Conservation (phyloP, 2,113 vertebrate species). For the Platichthys flesus region DNA sequence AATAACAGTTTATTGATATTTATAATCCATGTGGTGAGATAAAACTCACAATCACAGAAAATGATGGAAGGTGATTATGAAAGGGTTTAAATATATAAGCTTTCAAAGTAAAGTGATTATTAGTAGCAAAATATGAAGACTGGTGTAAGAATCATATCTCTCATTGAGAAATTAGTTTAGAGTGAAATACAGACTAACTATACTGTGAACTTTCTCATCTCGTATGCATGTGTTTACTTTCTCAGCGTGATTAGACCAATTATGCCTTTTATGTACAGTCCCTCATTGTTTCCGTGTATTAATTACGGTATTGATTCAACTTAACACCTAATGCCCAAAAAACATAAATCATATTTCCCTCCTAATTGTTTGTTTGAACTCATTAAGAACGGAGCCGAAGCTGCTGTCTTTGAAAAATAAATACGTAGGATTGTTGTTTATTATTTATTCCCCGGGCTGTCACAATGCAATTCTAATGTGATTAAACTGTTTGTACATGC, state of each 20-base stretch:
- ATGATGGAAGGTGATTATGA: too few species aligned
- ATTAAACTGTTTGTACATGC: constrained; percentile 67
- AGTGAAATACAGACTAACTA: neutral
- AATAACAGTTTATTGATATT: too few species aligned
- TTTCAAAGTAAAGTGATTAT: neutral
- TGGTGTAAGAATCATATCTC: neutral
- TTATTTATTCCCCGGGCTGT: constrained; percentile 76
- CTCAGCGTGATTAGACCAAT: constrained; percentile 67
- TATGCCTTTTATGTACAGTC: constrained; percentile 58
- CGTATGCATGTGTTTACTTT: constrained; percentile 48
- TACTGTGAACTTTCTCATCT: neutral
- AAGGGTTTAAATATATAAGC: too few species aligned
- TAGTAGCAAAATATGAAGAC: neutral
- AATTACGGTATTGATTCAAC: constrained; percentile 76
- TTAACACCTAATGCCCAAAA: constrained; percentile 74
- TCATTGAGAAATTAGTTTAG: neutral
- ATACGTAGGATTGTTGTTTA: constrained; percentile 68
- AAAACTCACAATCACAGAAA: too few species aligned
- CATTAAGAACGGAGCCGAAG: constrained; percentile 61
- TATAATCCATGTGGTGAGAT: too few species aligned
- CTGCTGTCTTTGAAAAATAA: constrained; percentile 71
- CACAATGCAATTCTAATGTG: constrained; percentile 55
- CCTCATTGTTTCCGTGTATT: constrained; percentile 62
- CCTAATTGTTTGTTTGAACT: constrained; percentile 74
- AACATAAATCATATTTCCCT: constrained; percentile 75